Base-by-base conservation (phyloP, 2,888 invertebrate species). In the Zygogramma bicolorata region DNA sequence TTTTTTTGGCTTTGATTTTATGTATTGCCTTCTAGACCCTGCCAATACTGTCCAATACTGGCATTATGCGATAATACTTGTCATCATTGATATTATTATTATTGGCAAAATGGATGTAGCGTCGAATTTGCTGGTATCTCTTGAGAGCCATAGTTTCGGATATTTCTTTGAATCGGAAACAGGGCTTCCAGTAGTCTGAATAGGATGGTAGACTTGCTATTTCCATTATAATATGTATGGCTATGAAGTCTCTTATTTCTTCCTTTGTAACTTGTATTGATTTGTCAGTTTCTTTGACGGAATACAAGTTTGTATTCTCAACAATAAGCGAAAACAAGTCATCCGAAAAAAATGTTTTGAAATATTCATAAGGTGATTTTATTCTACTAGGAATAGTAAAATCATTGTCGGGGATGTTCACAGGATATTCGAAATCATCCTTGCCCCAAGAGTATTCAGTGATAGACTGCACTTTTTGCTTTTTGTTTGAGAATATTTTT, bases 101-200 rank as follows among this genome's bases (percentile, higher is more conserved):
- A 49, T 80, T 75, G 25, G 65, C 70, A 70, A 75, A 78, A 58
- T 77, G 73, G 66, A 76, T 40, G 65, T 68, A 72, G 62, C 74
- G 62, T 49, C 76, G 65, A 61, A 77, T 46, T 67, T 65, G 46
- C 57, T 78, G 70, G 59, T 75, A 80, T 49, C 72, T 65, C 65
- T 78, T 77, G 22, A 80, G 60, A 27, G 77, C 65, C 75, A 77
- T 80, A 63, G 75, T 25, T 49, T 49, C 63, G 7, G 77, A 72
- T 65, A 77, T 68, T 49, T 65, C 46, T n/a, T 38, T 49, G 60
- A 66, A 22, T 49, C 10, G 8, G n/a, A 22, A 20, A 22, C 22
- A 60, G 25, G 68, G 25, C 65, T 66, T 68, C 74, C 79, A 80
- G 59, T 80, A 79, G 58, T 79, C 76, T 25, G 57, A 58, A 42